These are phyloP conservation scores for Lycaena phlaeas DNA, from an alignment of 2,888 invertebrate genomes.

Conservation along the genomic window DNA sequence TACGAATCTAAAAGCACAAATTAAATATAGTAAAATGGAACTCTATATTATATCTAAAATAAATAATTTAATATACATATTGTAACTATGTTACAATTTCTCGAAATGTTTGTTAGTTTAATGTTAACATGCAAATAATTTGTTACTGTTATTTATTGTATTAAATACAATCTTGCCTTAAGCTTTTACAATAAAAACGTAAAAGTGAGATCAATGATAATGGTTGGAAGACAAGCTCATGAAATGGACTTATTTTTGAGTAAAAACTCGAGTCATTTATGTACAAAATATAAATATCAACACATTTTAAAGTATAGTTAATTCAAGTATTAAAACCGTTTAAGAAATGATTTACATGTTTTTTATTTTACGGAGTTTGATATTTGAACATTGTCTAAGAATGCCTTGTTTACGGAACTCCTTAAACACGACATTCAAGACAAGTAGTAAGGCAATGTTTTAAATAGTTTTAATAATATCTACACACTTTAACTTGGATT, in stretches of 20 bases:
- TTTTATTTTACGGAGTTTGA: too few species aligned
- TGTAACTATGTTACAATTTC: not conserved
- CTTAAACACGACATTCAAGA: too few species aligned
- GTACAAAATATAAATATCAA: too few species aligned
- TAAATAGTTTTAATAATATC: too few species aligned
- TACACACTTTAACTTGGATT: too few species aligned
- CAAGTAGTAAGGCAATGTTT: too few species aligned
- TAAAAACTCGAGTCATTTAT: not conserved
- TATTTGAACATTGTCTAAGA: too few species aligned
- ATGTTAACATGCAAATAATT: slow-evolving; percentile 1
- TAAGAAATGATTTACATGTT: too few species aligned
- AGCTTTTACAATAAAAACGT: not conserved
- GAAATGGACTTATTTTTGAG: not conserved
- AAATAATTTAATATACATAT: not conserved
- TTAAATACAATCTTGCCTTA: slow-evolving; percentile 1
- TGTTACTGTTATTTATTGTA: slow-evolving; percentile 1
- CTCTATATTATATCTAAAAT: slow-evolving; percentile 1
- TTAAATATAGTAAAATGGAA: not conserved
- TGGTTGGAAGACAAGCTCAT: slow-evolving; percentile 2
- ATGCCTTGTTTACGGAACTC: too few species aligned
- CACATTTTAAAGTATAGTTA: too few species aligned
- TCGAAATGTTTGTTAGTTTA: not conserved
- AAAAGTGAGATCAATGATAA: not conserved
- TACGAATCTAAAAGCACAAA: slow-evolving; percentile 7
- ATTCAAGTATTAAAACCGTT: too few species aligned